phyloP scores from a whole-genome alignment of 1,140 invertebrate genomes.

The Eurosta solidaginis region DNA sequence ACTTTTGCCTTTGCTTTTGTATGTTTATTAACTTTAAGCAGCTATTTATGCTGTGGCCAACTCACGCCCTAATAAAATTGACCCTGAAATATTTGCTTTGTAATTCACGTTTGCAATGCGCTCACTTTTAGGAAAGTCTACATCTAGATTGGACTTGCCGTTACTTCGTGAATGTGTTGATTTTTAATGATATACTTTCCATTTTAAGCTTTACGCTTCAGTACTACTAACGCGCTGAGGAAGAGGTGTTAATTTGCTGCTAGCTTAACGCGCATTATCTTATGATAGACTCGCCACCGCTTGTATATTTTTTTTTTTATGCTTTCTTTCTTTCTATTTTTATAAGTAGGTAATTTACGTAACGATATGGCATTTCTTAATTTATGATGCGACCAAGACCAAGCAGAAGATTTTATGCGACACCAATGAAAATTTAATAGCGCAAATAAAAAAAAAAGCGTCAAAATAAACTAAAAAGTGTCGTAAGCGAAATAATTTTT shows the following conservation, averaged over 20 bases:
- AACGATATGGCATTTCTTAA: slow-evolving; percentile 59
- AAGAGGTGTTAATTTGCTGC: slow-evolving; percentile 29
- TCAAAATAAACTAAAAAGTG: background rate
- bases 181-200: background rate
- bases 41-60: background rate
- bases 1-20: background rate
- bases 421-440: background rate
- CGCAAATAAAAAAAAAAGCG: background rate
- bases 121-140: background rate
- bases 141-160: no score
- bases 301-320: background rate
- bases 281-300: background rate
- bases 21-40: background rate
- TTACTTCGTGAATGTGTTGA: background rate
- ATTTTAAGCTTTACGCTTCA: slow-evolving; percentile 23
- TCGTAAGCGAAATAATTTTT: background rate
- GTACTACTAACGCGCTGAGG: slow-evolving; percentile 31
- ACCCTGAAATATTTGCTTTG: background rate
- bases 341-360: slow-evolving; percentile 58
- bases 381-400: slow-evolving; percentile 42
- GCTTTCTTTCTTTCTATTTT: slow-evolving; percentile 38
- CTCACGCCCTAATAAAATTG: background rate
- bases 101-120: background rate
- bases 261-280: background rate
- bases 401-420: background rate